Conservation (phyloP, 2,113 vertebrate species). For the Callipepla squamata region DNA sequence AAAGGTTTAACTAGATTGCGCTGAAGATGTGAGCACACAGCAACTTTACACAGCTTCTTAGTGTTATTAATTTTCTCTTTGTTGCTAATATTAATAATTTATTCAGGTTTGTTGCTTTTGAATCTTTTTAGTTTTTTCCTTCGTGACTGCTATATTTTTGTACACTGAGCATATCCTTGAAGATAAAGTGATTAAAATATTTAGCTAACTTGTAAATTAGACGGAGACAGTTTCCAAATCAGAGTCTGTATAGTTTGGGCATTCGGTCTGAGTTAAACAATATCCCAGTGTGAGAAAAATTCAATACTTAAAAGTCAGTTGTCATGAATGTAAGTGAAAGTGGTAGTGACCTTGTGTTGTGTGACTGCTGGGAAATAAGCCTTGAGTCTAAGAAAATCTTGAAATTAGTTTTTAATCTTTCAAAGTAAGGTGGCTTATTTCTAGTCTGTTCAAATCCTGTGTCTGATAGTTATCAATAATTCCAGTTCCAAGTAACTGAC, state of each 20-base stretch:
- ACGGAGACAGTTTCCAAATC: not conserved
- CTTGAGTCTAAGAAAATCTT: not conserved
- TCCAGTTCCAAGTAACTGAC: not conserved
- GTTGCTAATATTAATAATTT: not conserved
- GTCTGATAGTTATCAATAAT: not conserved
- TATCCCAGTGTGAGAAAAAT: not conserved
- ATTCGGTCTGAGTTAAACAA: not conserved
- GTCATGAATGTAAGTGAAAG: not conserved
- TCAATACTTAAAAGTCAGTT: not conserved
- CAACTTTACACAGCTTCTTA: not conserved
- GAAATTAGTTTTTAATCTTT: not conserved
- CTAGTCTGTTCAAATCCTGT: not conserved
- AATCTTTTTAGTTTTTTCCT: not conserved
- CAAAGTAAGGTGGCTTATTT: not conserved
- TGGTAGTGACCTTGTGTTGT: not conserved
- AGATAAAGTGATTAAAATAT: not conserved
- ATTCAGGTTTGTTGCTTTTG: not conserved
- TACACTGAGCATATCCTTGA: not conserved
- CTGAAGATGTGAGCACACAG: not conserved
- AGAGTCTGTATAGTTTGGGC: not conserved
- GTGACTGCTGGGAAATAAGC: not conserved
- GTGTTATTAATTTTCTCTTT: not conserved
- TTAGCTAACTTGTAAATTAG: not conserved
- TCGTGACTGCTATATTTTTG: not conserved
- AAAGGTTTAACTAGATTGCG: not conserved